Evolutionary conservation across 2,888 invertebrate species (phyloP).

Genomic region (Sisyra nigra): DNA sequence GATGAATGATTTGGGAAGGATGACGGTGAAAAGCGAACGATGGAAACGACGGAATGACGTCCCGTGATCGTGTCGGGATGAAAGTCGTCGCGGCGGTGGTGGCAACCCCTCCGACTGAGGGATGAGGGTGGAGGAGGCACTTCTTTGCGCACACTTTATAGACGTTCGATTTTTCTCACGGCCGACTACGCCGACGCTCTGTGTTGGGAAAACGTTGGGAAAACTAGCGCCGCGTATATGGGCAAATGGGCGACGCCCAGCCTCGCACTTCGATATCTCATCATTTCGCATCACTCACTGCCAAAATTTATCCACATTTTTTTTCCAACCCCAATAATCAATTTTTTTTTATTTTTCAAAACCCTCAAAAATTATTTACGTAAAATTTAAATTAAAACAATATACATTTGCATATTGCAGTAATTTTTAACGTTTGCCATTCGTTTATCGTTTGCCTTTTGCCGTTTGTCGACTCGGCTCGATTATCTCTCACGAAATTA

Average conservation of each 20-base stretch:
- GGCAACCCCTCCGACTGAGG: background rate
- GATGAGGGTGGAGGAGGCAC: background rate
- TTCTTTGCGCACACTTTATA: conserved; percentile 10
- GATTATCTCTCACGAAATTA: too few species aligned
- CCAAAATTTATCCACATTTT: too few species aligned
- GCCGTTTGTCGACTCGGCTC: background rate
- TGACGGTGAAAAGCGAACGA: too few species aligned
- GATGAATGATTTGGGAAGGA: background rate
- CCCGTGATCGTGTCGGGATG: too few species aligned
- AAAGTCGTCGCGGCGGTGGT: background rate
- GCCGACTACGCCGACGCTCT: conserved; percentile 6
- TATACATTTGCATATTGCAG: conserved; percentile 4
- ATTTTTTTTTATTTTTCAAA: conserved; percentile 1
- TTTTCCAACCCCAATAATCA: background rate
- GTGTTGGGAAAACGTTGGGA: background rate
- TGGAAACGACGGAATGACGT: conserved; percentile 4
- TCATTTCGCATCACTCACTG: too few species aligned
- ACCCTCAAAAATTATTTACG: background rate
- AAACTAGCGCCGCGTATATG: background rate
- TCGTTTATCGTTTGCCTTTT: conserved; percentile 1
- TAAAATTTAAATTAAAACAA: conserved; percentile 1
- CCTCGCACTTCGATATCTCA: background rate
- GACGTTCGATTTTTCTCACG: conserved; percentile 10
- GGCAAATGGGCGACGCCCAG: conserved; percentile 8
- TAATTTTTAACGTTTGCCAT: background rate